A percentile compares a stretch with the other conserved stretches of the same genome.
Evolutionary conservation across 2,113 vertebrate genomes (phyloP).

Genomic region (Pyrgilauda ruficollis): DNA sequence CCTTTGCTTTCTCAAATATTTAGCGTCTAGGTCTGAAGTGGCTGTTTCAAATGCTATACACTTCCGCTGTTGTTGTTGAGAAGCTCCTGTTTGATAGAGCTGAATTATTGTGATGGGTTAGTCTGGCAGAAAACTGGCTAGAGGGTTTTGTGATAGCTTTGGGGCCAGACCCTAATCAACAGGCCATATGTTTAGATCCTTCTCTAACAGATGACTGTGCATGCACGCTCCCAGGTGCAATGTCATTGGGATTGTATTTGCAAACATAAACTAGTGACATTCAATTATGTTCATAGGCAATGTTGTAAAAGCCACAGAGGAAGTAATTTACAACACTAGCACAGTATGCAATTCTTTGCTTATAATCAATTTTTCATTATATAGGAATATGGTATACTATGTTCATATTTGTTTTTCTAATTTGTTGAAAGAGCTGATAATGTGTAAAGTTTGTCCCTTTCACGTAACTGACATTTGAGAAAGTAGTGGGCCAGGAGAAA

Average conservation of each 20-base stretch:
- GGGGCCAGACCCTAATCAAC: slow-evolving; percentile 63
- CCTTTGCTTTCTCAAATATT: slow-evolving; percentile 30
- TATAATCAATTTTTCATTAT: slow-evolving; percentile 73
- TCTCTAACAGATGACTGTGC: slow-evolving; percentile 63
- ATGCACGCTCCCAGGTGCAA: slow-evolving; percentile 65
- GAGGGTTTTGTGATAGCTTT: slow-evolving; percentile 58
- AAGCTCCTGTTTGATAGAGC: slow-evolving; percentile 33
- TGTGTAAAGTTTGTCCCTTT: slow-evolving; percentile 36
- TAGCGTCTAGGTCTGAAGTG: not conserved
- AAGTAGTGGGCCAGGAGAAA: slow-evolving; percentile 13
- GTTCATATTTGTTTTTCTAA: slow-evolving; percentile 64
- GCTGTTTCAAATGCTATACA: not conserved
- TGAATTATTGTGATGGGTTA: slow-evolving; percentile 44
- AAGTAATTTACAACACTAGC: slow-evolving; percentile 72
- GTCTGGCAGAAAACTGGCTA: slow-evolving; percentile 54
- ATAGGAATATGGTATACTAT: slow-evolving; percentile 51
- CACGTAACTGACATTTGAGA: slow-evolving; percentile 52
- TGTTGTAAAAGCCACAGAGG: slow-evolving; percentile 75
- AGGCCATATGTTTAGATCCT: slow-evolving; percentile 71
- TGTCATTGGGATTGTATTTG: slow-evolving; percentile 74
- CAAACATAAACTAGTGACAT: slow-evolving; percentile 76
- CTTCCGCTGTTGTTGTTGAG: not conserved
- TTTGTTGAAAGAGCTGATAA: slow-evolving; percentile 26
- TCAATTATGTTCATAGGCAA: slow-evolving; percentile 76
- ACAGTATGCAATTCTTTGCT: slow-evolving; percentile 66